Evolutionary conservation across 2,888 invertebrate species (phyloP), one percentile per base, ranked within the genome.

Genomic region (Xestia sexstrigata): DNA sequence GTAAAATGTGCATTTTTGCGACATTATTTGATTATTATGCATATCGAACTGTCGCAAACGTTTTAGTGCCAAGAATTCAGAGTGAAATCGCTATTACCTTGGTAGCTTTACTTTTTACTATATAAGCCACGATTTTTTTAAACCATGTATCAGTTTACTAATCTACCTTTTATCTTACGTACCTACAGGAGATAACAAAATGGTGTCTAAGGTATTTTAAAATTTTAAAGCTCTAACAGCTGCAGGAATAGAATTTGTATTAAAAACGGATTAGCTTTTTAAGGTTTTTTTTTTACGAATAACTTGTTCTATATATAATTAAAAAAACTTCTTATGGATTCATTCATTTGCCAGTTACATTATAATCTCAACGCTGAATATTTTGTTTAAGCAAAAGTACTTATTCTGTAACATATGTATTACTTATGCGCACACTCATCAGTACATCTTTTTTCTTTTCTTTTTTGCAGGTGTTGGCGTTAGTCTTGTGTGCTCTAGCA

Each of bases 61-160:
- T 70, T 83, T 86, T 76, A 78, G 69, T 75, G 39, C 55, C 39
- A 75, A 77, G 77, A 82, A 71, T 74, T 84, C 67, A 63, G 74
- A 76, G 86, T 76, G 76, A 83, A 86, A 84, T 79, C 86, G 58
- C 35, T 70, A 68, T 82, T 78, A 75, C 84, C 84, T 83, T 84
- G 87, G 84, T 68, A 52, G 70, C 58, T 77, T 70, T 83, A 72
- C 63, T 74, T 86, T 78, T 68, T 15, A 70, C 66, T 86, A 86
- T 86, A 88, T 66, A 86, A 86, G 72, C 66, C 49, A 26, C 26
- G 58, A 39, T 78, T 76, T 74, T 83, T 87, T 80, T 1, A 49
- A 60, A 67, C 35, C 47, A 72, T 76, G 70, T 81, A 88, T 84
- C 87, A 87, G 88, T 84, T 85, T 77, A 45, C 78, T 79, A 6